Evolutionary conservation across 2,113 vertebrate genomes (phyloP).

Genomic region (Conger conger): DNA sequence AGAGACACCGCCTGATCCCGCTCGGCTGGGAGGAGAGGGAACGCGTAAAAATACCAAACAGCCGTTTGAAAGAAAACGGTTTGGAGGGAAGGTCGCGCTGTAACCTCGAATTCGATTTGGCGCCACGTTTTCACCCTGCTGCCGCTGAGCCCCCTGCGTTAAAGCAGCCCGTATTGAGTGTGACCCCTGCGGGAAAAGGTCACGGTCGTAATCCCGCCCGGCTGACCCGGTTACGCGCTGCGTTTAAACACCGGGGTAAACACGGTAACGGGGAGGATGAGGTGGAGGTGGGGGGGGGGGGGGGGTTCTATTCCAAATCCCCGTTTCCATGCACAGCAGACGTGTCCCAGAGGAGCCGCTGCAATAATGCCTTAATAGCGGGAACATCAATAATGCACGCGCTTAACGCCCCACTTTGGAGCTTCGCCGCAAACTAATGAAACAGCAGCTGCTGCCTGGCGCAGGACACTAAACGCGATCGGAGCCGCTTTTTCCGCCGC

Average conservation of each 20-base stretch:
- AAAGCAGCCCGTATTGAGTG: background rate
- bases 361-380: constrained; percentile 25
- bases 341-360: constrained; percentile 14
- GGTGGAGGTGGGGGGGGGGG: too few species aligned
- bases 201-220: constrained; percentile 20
- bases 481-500: background rate
- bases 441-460: constrained; percentile 10
- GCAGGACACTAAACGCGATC: background rate
- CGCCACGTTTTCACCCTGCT: background rate
- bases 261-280: constrained; percentile 6
- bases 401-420: constrained; percentile 14
- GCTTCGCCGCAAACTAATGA: constrained; percentile 15
- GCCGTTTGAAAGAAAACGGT: too few species aligned
- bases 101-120: constrained; percentile 4
- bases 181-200: constrained; percentile 9
- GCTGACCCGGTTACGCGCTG: background rate
- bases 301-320: constrained; percentile 25
- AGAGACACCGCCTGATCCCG: background rate
- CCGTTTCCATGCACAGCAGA: constrained; percentile 22
- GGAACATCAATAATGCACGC: constrained; percentile 31
- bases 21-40: background rate
- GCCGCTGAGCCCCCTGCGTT: too few species aligned
- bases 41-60: background rate
- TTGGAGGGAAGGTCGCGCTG: too few species aligned
- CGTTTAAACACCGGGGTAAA: constrained; percentile 10